Evolutionary conservation across 2,888 invertebrate species (phyloP), one percentile per base, ranked within the genome.

Genomic region (Lasioglossum figueresi): DNA sequence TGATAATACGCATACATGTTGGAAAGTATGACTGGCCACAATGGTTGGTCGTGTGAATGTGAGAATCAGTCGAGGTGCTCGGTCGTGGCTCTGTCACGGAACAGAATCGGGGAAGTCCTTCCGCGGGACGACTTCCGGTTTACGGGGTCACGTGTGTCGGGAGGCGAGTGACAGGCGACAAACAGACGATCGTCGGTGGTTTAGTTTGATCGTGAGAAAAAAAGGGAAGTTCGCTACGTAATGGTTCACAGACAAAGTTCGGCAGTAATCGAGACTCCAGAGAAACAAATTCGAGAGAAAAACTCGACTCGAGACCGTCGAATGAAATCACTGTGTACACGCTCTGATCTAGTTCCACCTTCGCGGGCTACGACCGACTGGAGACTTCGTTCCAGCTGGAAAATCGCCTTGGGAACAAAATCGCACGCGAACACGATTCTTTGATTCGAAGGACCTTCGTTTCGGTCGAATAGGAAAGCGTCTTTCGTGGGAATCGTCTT

Each of bases 151-250:
- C 52, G 66, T 80, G 66, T 76, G 56, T 71, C 71, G 71, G 63
- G 45, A 70, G 52, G 52, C 52, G 52, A 66, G 86, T 87, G 87
- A 83, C 87, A 82, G 84, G 82, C 78, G 91, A 89, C 87, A 89
- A 81, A 86, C 70, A 84, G 76, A 85, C 56, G 71, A 75, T 78
- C 75, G 56, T 82, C 73, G 75, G 52, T 80, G 82, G 83, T 83
- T 87, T n/a, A 6, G 37, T 68, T 10, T 23, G 85, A 80, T 90
- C 88, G 90, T 90, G 90, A 84, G 43, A 66, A 12, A 59, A 59
- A 27, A 59, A 4, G 66, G 34, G 66, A 6, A 19, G 92, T 91
- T 92, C 94, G 94, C 94, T 95, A 95, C 94, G 95, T 93, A 94
- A 95, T 94, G 94, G 94, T 94, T 94, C 94, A 94, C 93, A 93